Conservation (phyloP, 2,888 invertebrate genomes). For the Aproaerema taeniolella region DNA sequence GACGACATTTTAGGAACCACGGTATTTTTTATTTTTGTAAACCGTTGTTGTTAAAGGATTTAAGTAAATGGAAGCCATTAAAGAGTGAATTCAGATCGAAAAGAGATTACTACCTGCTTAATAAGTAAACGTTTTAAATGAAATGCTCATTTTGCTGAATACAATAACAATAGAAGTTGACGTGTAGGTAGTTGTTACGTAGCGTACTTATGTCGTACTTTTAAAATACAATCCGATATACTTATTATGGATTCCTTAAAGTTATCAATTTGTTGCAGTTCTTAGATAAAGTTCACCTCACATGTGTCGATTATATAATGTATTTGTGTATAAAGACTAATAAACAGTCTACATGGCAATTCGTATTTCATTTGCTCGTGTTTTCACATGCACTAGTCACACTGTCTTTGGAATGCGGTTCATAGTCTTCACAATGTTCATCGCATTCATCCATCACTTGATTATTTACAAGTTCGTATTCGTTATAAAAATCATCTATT, state of each 20-base stretch:
- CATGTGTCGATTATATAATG: constrained; percentile 7
- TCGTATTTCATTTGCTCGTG: constrained; percentile 35
- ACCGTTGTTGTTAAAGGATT: too few relatives aligned
- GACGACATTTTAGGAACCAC: too few relatives aligned
- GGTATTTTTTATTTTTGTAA: too few relatives aligned
- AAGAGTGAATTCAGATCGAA: too few relatives aligned
- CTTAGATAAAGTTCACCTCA: constrained; percentile 22
- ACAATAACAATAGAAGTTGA: too few relatives aligned
- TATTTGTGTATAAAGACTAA: constrained; percentile 19
- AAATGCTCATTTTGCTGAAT: too few relatives aligned
- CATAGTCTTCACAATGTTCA: constrained; percentile 37
- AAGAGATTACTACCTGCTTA: too few relatives aligned
- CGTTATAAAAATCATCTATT: constrained; percentile 50
- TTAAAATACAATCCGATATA: neutral
- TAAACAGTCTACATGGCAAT: constrained; percentile 41
- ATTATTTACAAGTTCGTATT: constrained; percentile 48
- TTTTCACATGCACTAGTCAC: constrained; percentile 39
- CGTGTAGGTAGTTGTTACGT: too few relatives aligned
- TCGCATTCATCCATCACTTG: constrained; percentile 43
- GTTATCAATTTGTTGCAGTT: constrained; percentile 29
- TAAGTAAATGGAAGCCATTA: too few relatives aligned
- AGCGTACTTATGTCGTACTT: constrained; percentile 4
- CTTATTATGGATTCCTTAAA: constrained; percentile 2
- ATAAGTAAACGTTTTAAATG: too few relatives aligned
- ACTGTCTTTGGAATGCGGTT: constrained; percentile 65